A percentile compares a stretch with the other conserved stretches of the same genome.
phyloP scores from a whole-genome alignment of 2,888 invertebrate species.

The Amphipyra tragopoginis region DNA sequence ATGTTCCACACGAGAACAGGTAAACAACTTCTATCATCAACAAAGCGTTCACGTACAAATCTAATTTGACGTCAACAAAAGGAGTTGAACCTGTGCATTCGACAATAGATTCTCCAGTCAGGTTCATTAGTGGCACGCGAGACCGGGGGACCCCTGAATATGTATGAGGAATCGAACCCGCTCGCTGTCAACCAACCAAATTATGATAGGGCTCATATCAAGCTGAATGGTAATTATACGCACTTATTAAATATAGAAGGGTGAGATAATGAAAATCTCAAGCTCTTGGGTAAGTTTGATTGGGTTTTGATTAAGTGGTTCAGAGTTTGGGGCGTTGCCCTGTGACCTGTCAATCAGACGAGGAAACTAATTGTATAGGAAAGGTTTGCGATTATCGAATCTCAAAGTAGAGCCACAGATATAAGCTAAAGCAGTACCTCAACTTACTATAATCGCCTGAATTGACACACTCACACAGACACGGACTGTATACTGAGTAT shows the following conservation, averaged over 20 bases:
- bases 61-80: conserved; percentile 69
- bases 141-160: conserved; percentile 71
- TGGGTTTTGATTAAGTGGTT: conserved; percentile 34
- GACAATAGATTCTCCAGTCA: conserved; percentile 64
- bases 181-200: conserved; percentile 71
- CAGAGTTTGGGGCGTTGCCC: conserved; percentile 7
- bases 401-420: neutral
- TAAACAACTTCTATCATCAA: conserved; percentile 56
- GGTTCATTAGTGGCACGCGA: conserved; percentile 70
- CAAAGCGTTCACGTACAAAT: conserved; percentile 65
- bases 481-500: no score
- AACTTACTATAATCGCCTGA: no score
- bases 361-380: neutral
- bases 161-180: conserved; percentile 78
- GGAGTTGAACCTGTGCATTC: conserved; percentile 68
- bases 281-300: conserved; percentile 57
- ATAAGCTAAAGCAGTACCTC: no score
- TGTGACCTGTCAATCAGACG: conserved; percentile 16
- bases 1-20: conserved; percentile 7
- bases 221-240: conserved; percentile 62
- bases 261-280: conserved; percentile 50
- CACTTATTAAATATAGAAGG: conserved; percentile 60
- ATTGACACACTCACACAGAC: no score
- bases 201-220: conserved; percentile 71
- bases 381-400: neutral